phyloP scores from a whole-genome alignment of 2,888 invertebrate species.

The Linyphia triangularis region DNA sequence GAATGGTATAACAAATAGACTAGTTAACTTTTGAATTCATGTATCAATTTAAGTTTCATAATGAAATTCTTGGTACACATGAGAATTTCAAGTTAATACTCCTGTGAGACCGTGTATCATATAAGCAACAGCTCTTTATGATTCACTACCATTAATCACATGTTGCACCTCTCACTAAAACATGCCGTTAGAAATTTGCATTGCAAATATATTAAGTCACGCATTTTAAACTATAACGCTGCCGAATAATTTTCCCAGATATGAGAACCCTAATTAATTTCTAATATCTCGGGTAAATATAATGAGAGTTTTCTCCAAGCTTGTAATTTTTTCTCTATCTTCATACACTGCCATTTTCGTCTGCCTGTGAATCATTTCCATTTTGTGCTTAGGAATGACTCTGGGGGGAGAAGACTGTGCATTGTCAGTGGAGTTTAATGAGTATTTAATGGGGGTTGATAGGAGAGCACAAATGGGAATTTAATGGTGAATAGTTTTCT shows the following conservation, averaged over 20 bases:
- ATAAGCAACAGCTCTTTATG: neutral
- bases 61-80: no score
- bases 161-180: conserved; percentile 6
- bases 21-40: no score
- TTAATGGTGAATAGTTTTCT: conserved; percentile 61
- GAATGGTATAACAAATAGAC: no score
- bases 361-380: conserved; percentile 41
- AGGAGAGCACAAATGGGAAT: conserved; percentile 64
- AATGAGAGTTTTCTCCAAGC: neutral
- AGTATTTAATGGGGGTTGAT: conserved; percentile 65
- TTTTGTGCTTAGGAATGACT: conserved; percentile 39
- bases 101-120: neutral
- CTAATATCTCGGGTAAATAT: neutral
- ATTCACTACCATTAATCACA: conserved; percentile 33
- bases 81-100: neutral
- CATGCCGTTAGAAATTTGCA: conserved; percentile 21
- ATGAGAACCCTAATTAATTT: neutral
- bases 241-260: conserved; percentile 8
- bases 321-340: conserved; percentile 14
- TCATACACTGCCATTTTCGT: neutral
- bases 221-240: conserved; percentile 32
- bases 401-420: neutral
- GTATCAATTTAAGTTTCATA: no score
- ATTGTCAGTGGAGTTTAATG: conserved; percentile 59
- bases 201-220: conserved; percentile 14